Evolutionary conservation across 2,113 vertebrate genomes (phyloP).

Genomic region (Jacana jacana): DNA sequence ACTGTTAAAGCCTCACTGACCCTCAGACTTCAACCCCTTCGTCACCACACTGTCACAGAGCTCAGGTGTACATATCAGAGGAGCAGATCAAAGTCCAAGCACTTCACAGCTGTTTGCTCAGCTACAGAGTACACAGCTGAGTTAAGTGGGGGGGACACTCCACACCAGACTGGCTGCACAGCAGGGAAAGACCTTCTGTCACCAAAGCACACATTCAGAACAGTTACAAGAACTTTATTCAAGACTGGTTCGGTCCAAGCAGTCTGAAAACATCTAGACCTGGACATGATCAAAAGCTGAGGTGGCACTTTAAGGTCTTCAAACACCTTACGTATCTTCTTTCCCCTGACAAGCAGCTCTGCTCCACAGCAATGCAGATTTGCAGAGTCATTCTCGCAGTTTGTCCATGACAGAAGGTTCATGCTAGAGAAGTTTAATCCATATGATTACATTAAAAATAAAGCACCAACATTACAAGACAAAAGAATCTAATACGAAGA

Average conservation of each 20-base stretch:
- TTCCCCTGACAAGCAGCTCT: neutral
- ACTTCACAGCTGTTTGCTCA: neutral
- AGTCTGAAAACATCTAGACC: neutral
- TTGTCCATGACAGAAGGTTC: neutral
- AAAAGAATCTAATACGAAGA: neutral
- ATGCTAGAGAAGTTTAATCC: neutral
- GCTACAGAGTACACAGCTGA: neutral
- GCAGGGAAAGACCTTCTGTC: neutral
- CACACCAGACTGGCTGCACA: neutral
- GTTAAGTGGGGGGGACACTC: accelerated
- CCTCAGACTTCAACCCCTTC: neutral
- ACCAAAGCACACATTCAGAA: neutral
- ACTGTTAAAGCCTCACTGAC: neutral
- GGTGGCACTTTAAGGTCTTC: neutral
- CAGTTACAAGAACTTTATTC: neutral
- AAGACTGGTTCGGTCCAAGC: neutral
- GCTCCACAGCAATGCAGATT: neutral
- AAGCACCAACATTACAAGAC: neutral
- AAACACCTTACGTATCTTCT: neutral
- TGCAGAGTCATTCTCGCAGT: constrained; percentile 19
- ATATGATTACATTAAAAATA: neutral
- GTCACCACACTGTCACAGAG: neutral
- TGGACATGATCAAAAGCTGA: neutral
- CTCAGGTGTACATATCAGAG: neutral
- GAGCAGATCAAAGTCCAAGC: neutral